Conservation (phyloP, 2,797 vertebrate species). For the Petrocephalus schoutedeni region DNA sequence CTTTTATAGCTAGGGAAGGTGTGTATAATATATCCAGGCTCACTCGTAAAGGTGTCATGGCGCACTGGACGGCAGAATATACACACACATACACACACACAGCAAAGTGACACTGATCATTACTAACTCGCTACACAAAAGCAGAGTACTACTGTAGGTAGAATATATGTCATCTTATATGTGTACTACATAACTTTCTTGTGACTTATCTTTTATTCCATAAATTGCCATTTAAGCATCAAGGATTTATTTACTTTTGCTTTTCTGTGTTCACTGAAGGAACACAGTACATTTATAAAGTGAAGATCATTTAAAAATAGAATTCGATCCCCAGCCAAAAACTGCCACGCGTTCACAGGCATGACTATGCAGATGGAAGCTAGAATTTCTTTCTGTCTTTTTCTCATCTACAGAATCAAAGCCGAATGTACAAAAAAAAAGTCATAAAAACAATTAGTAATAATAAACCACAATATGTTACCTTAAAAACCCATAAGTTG, state of each 20-base stretch:
- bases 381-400: neutral
- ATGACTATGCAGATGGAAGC: conserved; percentile 9
- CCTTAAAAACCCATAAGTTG: neutral
- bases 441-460: neutral
- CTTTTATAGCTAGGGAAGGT: neutral
- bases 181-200: neutral
- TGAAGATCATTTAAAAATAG: neutral
- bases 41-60: neutral
- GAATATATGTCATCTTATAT: neutral
- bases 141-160: neutral
- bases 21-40: neutral
- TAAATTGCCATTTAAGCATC: neutral
- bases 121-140: neutral
- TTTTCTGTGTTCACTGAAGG: neutral
- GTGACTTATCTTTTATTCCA: neutral
- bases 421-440: neutral
- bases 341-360: neutral
- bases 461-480: neutral
- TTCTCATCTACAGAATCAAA: neutral
- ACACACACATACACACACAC: too few relatives aligned
- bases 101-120: neutral
- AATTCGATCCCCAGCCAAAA: neutral
- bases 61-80: neutral
- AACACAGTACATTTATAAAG: neutral
- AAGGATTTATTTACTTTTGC: neutral